phyloP scores from a whole-genome alignment of 2,888 invertebrate genomes.

The Apamea epomidion region DNA sequence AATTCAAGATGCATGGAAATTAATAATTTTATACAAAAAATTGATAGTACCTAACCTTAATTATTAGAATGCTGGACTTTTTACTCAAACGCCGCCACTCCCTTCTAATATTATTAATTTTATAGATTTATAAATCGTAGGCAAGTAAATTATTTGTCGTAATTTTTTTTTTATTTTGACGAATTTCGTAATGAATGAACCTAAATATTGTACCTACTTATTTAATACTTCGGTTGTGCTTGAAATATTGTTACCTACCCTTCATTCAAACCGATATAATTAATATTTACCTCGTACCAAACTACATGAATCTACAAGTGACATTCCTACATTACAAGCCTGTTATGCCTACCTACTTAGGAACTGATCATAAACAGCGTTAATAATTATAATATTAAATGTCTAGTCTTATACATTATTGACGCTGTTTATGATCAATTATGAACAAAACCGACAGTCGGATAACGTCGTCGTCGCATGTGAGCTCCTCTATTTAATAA shows the following conservation, averaged over 20 bases:
- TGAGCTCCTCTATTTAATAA: conserved; percentile 24
- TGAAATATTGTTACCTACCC: conserved; percentile 62
- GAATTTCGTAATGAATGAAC: conserved; percentile 53
- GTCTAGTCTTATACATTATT: too few species aligned
- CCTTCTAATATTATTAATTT: conserved; percentile 75
- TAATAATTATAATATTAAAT: neutral
- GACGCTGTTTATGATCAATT: too few species aligned
- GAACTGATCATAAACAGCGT: conserved; percentile 12
- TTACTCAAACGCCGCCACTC: conserved; percentile 80
- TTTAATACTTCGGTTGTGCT: conserved; percentile 64
- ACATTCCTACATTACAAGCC: conserved; percentile 68
- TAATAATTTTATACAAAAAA: conserved; percentile 78
- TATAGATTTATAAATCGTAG: conserved; percentile 69
- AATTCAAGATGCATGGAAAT: conserved; percentile 68
- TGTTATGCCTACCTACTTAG: conserved; percentile 24
- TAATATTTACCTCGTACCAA: conserved; percentile 33
- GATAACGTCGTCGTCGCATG: conserved; percentile 6
- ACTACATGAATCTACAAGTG: conserved; percentile 34
- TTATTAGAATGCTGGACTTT: conserved; percentile 85
- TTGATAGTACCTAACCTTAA: conserved; percentile 77
- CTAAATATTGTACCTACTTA: conserved; percentile 60
- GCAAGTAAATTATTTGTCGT: conserved; percentile 64
- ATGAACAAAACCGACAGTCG: neutral
- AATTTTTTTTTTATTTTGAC: conserved; percentile 57
- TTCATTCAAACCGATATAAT: conserved; percentile 29